Evolutionary conservation across 2,113 vertebrate species (phyloP), one percentile per base, ranked within the genome.

Genomic region (Lipotes vexillifer): DNA sequence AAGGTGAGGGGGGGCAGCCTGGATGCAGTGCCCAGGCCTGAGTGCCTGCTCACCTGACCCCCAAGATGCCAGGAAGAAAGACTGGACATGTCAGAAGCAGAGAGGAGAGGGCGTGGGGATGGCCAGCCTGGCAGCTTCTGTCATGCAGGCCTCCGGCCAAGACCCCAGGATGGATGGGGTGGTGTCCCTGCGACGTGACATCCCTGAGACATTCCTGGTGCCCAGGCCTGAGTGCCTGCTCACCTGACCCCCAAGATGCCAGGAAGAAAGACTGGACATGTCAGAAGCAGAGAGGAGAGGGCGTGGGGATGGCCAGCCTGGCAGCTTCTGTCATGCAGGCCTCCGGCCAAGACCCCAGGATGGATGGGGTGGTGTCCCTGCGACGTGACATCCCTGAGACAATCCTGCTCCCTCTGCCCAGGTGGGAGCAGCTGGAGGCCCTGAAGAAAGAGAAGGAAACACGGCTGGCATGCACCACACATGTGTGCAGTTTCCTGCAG

Each of bases 401-500:
- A 74, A 0, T 0, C 25, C 0, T 18, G n/a, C 49, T 36, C 21
- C 78, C 31, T 23, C 69, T 85, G 91, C n/a, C 38, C 96, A 99
- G 99, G 96, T 99, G 99, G 99, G 97, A 98, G 59, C 23, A 38
- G 33, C 98, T 99, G 97, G 99, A 99, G 98, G 87, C 55, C 44
- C 98, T 99, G 95, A 99, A 99, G 97, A 99, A 99, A 23, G 98
- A 99, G 92, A 99, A 99, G 49, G 99, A 98, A 7, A 97, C 97
- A 0, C 98, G 99, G 97, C 98, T 99, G 96, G 99, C 99, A 31
- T 98, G 97, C 68, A 98, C 98, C 33, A 98, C 97, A 0, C 99
- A 99, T 0, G 98, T 99, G 33, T 98, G 94, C 91, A 98, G 97
- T 0, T 99, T 99, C 94, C 99, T 99, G 84, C 98, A 99, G 85